Evolutionary conservation across 2,888 invertebrate genomes (phyloP).

Genomic region (Diaperis boleti): DNA sequence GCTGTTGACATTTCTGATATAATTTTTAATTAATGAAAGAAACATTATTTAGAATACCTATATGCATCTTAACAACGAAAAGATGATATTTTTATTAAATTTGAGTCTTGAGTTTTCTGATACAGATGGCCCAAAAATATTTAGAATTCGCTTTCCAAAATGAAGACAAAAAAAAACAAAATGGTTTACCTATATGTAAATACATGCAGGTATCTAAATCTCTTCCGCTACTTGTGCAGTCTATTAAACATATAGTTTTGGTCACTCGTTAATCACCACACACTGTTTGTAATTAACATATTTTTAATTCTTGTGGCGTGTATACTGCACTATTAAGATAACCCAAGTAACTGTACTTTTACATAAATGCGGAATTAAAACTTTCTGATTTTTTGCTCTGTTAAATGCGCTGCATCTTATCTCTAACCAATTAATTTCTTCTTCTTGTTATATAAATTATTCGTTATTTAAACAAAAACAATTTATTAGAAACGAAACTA

Average conservation of each 20-base stretch:
- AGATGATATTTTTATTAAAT: too few species aligned
- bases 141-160: too few species aligned
- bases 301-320: constrained; percentile 43
- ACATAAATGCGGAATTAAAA: constrained; percentile 47
- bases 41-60: too few species aligned
- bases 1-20: too few species aligned
- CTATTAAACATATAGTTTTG: constrained; percentile 5
- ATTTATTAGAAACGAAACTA: constrained; percentile 43
- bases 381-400: constrained; percentile 53
- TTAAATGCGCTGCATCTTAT: constrained; percentile 48
- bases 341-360: constrained; percentile 45
- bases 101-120: too few species aligned
- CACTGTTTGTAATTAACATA: constrained; percentile 22
- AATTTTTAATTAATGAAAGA: too few species aligned
- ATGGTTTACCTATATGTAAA: too few species aligned
- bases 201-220: too few species aligned
- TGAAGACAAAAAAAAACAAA: too few species aligned
- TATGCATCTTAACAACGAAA: too few species aligned
- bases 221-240: not conserved
- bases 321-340: constrained; percentile 42
- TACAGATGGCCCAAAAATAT: too few species aligned
- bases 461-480: constrained; percentile 40
- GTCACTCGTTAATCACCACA: not conserved
- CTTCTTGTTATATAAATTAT: constrained; percentile 43
- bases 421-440: constrained; percentile 44